Conservation (phyloP, 2,888 invertebrate genomes). For the Strigamia transsilvanica region DNA sequence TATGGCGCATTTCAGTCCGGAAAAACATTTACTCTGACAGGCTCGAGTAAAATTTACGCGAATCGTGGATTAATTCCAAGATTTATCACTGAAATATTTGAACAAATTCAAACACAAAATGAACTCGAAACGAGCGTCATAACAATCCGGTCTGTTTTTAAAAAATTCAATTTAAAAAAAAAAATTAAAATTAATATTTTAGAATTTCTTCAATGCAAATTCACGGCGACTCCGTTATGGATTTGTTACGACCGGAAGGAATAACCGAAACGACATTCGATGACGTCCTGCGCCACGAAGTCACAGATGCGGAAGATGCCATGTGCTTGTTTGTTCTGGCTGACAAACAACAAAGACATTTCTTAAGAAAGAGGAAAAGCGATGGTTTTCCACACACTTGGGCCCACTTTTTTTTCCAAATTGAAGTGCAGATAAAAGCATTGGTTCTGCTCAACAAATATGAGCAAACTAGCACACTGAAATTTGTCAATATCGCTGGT, state of each 20-base stretch:
- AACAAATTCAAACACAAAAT: neutral
- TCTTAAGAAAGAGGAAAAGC: neutral
- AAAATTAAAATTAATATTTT: too few species aligned
- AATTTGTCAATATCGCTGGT: neutral
- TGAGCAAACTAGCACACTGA: neutral
- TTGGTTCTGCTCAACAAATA: neutral
- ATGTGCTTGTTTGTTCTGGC: neutral
- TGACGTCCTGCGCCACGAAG: neutral
- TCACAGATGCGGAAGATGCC: neutral
- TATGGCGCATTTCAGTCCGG: neutral
- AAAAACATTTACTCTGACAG: neutral
- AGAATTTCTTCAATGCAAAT: constrained; percentile 5
- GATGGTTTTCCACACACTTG: neutral
- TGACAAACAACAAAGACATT: neutral
- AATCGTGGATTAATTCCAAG: neutral
- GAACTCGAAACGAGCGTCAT: neutral
- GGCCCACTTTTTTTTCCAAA: neutral
- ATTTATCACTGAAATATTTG: neutral
- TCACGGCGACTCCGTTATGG: neutral
- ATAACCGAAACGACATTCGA: neutral
- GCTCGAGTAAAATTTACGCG: neutral
- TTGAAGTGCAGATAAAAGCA: neutral
- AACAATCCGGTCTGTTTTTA: neutral
- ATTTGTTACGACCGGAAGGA: neutral
- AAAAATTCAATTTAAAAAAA: too few species aligned